phyloP scores from a whole-genome alignment of 2,888 invertebrate species.

The Cancer borealis region DNA sequence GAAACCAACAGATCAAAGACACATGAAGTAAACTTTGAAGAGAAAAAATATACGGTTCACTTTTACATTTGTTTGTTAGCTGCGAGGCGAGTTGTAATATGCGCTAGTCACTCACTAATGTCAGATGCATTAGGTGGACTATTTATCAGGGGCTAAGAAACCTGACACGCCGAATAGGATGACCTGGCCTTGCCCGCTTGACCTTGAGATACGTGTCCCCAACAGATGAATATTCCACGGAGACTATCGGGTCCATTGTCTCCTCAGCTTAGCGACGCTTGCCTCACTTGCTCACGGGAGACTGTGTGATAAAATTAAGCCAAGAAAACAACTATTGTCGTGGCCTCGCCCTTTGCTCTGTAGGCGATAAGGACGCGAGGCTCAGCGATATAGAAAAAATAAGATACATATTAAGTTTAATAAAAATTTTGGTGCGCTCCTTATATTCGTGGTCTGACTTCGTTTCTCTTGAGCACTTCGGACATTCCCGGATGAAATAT shows the following conservation, averaged over 20 bases:
- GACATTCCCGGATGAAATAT: background rate
- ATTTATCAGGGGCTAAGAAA: constrained; percentile 21
- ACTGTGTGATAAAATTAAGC: constrained; percentile 39
- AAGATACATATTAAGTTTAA: background rate
- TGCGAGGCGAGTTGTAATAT: constrained; percentile 4
- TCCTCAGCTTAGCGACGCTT: background rate
- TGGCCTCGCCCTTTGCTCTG: background rate
- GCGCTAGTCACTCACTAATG: constrained; percentile 10
- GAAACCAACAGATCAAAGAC: background rate
- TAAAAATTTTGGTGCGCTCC: background rate
- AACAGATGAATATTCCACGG: background rate
- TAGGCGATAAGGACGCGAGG: background rate
- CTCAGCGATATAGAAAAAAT: background rate
- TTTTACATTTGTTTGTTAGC: background rate
- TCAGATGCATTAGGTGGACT: constrained; percentile 28
- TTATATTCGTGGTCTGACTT: background rate
- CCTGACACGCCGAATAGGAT: background rate
- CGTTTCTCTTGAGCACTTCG: background rate
- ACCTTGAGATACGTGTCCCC: constrained; percentile 25
- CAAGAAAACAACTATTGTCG: constrained; percentile 1
- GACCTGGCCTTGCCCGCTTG: constrained; percentile 22
- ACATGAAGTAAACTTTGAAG: background rate
- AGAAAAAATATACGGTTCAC: background rate
- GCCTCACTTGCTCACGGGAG: constrained; percentile 10
- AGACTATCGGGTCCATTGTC: background rate